Evolutionary conservation across 2,797 vertebrate species (phyloP), one percentile per base, ranked within the genome.

Genomic region (Melopsittacus undulatus): DNA sequence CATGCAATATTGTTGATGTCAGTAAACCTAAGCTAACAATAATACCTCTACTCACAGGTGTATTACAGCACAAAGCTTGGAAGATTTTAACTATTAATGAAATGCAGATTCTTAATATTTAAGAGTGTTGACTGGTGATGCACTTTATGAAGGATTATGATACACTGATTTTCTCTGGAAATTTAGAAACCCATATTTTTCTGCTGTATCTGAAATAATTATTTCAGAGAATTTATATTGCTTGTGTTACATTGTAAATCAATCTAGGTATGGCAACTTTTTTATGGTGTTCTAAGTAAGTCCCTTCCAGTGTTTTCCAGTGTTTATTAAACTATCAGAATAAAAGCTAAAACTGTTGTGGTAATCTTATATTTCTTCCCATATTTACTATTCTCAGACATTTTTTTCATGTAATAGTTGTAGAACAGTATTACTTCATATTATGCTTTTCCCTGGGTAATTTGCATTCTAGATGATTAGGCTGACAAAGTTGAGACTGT

Each of bases 101-200:
- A 38, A 61, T 29, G 10, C 2, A 73, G 42, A 66, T 89, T 66
- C 23, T 73, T 69, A 26, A 16, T 43, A 56, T 40, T 77, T 42
- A 84, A 11, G 0, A 23, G 7, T 2, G 0, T 26, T 72, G 61
- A 36, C 4, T 1, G 10, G 3, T 68, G 23, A 73, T 72, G 11
- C 18, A 68, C 62, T 81, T 89, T 78, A 34, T 72, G 27, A 87
- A 34, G 11, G 10, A 34, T 48, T 72, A 14, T 78, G 29, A 68
- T 20, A 34, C 5, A 46, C 8, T 11, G 8, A 26, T 76, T 81
- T 90, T 79, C 22, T 46, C 42, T 42, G n/a, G 30, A 69, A 68
- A 61, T 78, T 36, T 87, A 49, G 30, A 68, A 54, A 69, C 81
- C 15, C 10, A 56, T 64, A 5, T 51, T 56, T 73, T 92, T 57